phyloP scores from a whole-genome alignment of 2,113 vertebrate species.

The Numida meleagris region DNA sequence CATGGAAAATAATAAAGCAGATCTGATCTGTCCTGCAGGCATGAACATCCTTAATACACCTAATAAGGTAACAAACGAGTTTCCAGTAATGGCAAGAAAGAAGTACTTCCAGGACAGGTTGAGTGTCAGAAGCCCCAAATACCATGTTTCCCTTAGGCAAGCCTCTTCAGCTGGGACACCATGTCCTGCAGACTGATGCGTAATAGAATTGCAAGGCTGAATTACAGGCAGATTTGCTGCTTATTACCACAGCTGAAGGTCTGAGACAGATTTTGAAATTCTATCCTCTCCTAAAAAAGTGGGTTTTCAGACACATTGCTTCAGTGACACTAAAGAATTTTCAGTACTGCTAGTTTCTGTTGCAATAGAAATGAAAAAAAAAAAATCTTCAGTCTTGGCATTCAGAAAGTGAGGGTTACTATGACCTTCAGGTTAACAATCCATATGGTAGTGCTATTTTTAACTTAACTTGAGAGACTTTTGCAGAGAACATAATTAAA shows the following conservation, averaged over 20 bases:
- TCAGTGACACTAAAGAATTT: neutral
- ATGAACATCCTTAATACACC: neutral
- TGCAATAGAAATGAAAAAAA: neutral
- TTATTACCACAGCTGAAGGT: neutral
- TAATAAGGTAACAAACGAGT: neutral
- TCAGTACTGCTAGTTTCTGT: neutral
- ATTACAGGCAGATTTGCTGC: neutral
- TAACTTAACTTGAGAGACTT: neutral
- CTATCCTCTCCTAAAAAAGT: neutral
- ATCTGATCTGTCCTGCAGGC: neutral
- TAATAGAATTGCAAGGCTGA: neutral
- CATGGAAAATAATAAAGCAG: neutral
- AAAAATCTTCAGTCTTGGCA: neutral
- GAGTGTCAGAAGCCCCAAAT: neutral
- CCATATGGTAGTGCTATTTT: neutral
- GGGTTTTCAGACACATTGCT: neutral
- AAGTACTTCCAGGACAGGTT: neutral
- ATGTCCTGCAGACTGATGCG: rapidly evolving
- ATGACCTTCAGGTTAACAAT: neutral
- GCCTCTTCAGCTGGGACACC: neutral
- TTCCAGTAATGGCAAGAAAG: neutral
- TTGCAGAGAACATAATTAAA: neutral
- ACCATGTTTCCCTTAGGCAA: neutral
- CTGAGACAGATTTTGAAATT: neutral
- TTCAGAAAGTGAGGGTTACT: neutral